These are phyloP conservation scores for Heliopora coerulea DNA, from an alignment of 92 coral and sea anemone species.

Conservation along the genomic window DNA sequence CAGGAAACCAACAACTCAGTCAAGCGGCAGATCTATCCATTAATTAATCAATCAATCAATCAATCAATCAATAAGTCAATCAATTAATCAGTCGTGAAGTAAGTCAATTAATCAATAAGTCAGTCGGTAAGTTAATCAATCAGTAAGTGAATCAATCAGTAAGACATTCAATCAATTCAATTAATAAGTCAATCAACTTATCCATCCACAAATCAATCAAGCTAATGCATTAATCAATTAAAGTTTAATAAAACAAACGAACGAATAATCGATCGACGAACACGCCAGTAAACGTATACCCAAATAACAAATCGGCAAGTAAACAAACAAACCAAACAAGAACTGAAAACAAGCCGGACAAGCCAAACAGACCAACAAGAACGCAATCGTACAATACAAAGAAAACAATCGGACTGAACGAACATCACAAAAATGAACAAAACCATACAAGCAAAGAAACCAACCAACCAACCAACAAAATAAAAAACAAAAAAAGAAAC, in stretches of 20 bases:
- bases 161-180: slow-evolving; percentile 21
- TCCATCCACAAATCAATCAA: too few species aligned
- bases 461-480: neutral
- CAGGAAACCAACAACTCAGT: neutral
- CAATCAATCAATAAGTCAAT: too few species aligned
- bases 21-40: neutral
- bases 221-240: too few species aligned
- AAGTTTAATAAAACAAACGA: too few species aligned
- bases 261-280: too few species aligned
- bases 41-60: too few species aligned
- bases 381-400: neutral
- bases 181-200: too few species aligned
- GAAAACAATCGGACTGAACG: too few species aligned
- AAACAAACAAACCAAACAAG: neutral
- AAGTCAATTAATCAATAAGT: neutral
- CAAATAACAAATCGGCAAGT: neutral
- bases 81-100: neutral
- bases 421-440: too few species aligned
- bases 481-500: neutral
- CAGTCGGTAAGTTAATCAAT: too few species aligned
- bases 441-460: too few species aligned
- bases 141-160: neutral
- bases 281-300: neutral
- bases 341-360: too few species aligned
- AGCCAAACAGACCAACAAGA: neutral